Evolutionary conservation across 2,797 vertebrate genomes (phyloP).

Genomic region (Phalloptychus januarius): DNA sequence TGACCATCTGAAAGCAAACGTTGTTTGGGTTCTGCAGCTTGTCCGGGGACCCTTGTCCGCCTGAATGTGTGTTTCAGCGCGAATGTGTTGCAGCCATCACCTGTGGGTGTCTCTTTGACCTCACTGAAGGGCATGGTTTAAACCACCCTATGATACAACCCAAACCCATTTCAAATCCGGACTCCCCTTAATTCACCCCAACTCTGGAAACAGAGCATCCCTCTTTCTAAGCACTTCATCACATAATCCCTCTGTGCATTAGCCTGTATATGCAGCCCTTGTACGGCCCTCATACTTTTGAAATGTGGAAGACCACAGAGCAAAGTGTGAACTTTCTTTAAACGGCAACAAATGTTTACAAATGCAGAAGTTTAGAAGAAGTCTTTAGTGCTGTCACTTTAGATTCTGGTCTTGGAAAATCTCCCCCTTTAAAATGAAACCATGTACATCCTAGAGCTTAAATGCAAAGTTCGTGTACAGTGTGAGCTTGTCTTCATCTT

Average conservation of each 20-base stretch:
- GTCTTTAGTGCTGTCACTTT: neutral
- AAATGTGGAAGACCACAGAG: neutral
- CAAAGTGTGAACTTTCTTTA: neutral
- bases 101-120: constrained; percentile 59
- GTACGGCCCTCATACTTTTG: neutral
- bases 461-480: neutral
- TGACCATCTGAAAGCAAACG: constrained; percentile 16
- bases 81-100: constrained; percentile 35
- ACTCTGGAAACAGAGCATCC: constrained; percentile 20
- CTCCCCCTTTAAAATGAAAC: neutral
- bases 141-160: constrained; percentile 12
- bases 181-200: neutral
- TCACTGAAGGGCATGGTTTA: constrained; percentile 60
- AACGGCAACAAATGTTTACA: neutral
- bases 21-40: constrained; percentile 30
- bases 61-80: neutral
- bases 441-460: neutral
- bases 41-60: neutral
- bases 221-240: constrained; percentile 11
- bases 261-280: neutral
- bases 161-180: constrained; percentile 8
- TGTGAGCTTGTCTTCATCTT: neutral
- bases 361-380: constrained; percentile 13
- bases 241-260: neutral
- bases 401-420: neutral